A percentile compares a stretch with the other conserved stretches of the same genome.
phyloP scores from a whole-genome alignment of 1,140 invertebrate genomes.

The Drosophila nigromelanica region DNA sequence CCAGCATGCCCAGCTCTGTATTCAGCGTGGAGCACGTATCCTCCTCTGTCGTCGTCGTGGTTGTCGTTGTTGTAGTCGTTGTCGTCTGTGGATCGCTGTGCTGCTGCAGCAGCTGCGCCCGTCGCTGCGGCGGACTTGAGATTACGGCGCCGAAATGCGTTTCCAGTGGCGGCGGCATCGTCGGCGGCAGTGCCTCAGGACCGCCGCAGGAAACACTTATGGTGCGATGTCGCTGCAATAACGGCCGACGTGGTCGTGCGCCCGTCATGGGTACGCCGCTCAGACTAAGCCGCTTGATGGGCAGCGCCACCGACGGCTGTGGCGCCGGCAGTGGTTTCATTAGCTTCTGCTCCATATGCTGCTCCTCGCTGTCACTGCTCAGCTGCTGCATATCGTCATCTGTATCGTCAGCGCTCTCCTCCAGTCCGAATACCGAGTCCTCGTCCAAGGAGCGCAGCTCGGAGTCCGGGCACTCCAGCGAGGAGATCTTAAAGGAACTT shows the following conservation, averaged over 20 bases:
- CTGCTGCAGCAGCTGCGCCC: slow-evolving; percentile 74
- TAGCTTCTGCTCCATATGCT: not conserved
- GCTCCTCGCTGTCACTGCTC: slow-evolving; percentile 90
- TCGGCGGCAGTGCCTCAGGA: slow-evolving; percentile 41
- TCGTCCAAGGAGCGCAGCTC: slow-evolving; percentile 87
- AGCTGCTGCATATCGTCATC: slow-evolving; percentile 92
- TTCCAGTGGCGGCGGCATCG: slow-evolving; percentile 57
- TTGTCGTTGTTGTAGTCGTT: slow-evolving; percentile 75
- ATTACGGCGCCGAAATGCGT: slow-evolving; percentile 74
- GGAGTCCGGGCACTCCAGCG: slow-evolving; percentile 88
- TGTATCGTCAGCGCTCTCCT: slow-evolving; percentile 86
- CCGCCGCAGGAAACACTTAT: slow-evolving; percentile 63
- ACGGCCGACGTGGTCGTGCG: slow-evolving; percentile 57
- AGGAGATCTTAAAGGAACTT: slow-evolving; percentile 89
- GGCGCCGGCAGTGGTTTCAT: not conserved
- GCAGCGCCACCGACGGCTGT: slow-evolving; percentile 11
- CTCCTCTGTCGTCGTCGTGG: slow-evolving; percentile 75
- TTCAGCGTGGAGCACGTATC: slow-evolving; percentile 80
- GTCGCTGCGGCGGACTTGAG: slow-evolving; percentile 60
- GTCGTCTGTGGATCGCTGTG: slow-evolving; percentile 81
- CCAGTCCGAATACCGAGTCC: slow-evolving; percentile 89
- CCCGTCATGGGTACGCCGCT: slow-evolving; percentile 42
- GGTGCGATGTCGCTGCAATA: slow-evolving; percentile 76
- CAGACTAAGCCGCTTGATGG: slow-evolving; percentile 65
- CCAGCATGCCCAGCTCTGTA: slow-evolving; percentile 68